These are phyloP conservation scores for Drymodes brunneopygia DNA, from an alignment of 2,113 vertebrate genomes.

Conservation along the genomic window DNA sequence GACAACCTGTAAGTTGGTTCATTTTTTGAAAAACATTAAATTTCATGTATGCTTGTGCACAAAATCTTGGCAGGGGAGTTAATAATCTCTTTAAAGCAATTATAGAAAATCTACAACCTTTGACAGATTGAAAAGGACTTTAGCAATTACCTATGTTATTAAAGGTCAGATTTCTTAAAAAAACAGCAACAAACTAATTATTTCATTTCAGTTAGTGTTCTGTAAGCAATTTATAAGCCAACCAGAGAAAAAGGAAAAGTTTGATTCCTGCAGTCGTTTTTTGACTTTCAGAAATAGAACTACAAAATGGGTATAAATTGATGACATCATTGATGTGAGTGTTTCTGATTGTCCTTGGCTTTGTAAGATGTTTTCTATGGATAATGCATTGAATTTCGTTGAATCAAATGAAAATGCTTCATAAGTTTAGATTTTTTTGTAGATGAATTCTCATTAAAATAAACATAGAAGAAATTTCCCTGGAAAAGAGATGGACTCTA, in stretches of 20 bases:
- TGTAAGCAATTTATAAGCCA: not conserved
- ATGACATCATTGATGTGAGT: not conserved
- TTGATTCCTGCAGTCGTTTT: not conserved
- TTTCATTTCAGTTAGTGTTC: not conserved
- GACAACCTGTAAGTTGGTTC: slow-evolving; percentile 75
- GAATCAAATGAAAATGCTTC: not conserved
- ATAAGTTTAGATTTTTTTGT: not conserved
- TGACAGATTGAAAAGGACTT: not conserved
- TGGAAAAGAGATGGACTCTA: not conserved
- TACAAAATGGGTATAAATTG: not conserved
- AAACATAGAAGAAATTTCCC: not conserved
- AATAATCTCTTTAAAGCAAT: not conserved
- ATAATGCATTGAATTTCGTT: not conserved
- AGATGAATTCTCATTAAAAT: not conserved
- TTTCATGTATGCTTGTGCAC: not conserved
- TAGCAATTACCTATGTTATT: not conserved
- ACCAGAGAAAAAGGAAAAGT: not conserved
- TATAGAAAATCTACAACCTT: not conserved
- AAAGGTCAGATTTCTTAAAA: not conserved
- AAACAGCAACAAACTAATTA: not conserved
- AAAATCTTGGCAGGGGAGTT: not conserved
- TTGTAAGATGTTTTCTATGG: not conserved
- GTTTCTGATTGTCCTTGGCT: not conserved
- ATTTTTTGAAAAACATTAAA: not conserved
- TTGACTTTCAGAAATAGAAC: not conserved